Evolutionary conservation across 2,888 invertebrate species (phyloP).

Genomic region (Sepiola atlantica): DNA sequence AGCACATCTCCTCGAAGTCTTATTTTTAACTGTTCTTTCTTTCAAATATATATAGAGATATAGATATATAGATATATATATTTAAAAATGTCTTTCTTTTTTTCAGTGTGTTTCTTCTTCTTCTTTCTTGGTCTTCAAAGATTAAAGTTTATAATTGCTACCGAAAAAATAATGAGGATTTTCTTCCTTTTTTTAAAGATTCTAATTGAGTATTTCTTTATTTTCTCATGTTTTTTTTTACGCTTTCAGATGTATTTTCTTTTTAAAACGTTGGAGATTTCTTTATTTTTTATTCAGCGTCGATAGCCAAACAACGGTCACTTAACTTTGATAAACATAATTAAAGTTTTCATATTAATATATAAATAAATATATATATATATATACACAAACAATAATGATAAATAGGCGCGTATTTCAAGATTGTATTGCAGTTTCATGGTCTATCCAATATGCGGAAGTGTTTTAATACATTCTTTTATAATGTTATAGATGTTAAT

Average conservation of each 20-base stretch:
- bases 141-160: background rate
- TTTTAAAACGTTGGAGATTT: background rate
- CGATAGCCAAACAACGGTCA: background rate
- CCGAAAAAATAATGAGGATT: background rate
- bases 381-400: no score
- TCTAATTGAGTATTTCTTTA: background rate
- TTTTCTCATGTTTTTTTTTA: background rate
- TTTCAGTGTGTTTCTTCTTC: constrained; percentile 32
- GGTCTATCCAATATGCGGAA: no score
- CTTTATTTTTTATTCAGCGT: background rate
- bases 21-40: background rate
- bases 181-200: background rate
- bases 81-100: background rate
- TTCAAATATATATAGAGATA: background rate
- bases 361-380: no score
- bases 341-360: no score
- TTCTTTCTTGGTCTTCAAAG: background rate
- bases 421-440: no score
- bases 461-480: no score
- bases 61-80: background rate
- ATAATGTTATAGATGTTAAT: no score
- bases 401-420: no score
- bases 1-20: background rate
- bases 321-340: no score
- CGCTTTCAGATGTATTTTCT: background rate